A percentile compares a stretch with the other conserved stretches of the same genome.
phyloP scores from a whole-genome alignment of 2,797 vertebrate species.

The Aulostomus chinensis region DNA sequence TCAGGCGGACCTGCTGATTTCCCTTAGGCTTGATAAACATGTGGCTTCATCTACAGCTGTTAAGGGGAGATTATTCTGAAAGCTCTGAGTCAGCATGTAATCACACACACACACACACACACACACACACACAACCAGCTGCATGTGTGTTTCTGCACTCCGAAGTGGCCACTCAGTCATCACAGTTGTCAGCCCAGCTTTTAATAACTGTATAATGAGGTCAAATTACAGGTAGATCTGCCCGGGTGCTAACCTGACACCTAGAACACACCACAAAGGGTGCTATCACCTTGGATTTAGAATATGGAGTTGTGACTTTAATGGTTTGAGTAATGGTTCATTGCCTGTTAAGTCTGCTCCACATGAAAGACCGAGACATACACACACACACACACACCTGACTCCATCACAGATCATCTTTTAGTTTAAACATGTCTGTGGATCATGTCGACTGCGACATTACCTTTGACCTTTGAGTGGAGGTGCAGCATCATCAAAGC shows the following conservation, averaged over 20 bases:
- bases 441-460: constrained; percentile 16
- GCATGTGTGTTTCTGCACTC: constrained; percentile 4
- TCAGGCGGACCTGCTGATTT: constrained; percentile 30
- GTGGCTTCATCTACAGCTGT: constrained; percentile 65
- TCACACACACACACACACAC: no score
- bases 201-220: constrained; percentile 43
- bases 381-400: constrained; percentile 4
- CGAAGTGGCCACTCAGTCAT: constrained; percentile 36
- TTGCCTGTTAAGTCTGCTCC: no score
- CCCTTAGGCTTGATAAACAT: constrained; percentile 57
- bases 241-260: background rate
- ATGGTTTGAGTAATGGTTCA: no score
- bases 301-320: no score
- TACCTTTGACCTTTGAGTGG: constrained; percentile 38
- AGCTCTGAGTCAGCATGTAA: constrained; percentile 60
- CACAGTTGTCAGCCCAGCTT: constrained; percentile 27
- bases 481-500: constrained; percentile 32
- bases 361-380: no score
- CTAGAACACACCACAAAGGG: background rate
- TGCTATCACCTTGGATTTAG: background rate
- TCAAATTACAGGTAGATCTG: constrained; percentile 27
- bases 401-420: constrained; percentile 17
- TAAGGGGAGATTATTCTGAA: constrained; percentile 51
- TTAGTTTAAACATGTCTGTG: constrained; percentile 17
- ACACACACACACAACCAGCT: constrained; percentile 22